Evolutionary conservation across 2,113 vertebrate species (phyloP).

Genomic region (Symphodus melops): DNA sequence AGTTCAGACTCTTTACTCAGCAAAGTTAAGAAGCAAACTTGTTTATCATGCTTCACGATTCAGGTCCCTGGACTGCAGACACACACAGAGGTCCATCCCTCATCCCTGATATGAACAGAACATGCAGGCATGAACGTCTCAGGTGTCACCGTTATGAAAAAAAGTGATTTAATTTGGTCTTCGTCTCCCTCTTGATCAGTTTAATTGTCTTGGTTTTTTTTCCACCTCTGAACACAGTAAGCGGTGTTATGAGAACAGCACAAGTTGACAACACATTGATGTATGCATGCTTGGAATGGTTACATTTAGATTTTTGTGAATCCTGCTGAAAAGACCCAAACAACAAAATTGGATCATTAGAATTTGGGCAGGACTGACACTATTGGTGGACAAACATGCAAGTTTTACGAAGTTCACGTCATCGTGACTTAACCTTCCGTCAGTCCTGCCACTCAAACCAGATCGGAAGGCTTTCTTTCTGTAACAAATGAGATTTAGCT

Average conservation of each 20-base stretch:
- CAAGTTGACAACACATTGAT: constrained; percentile 42
- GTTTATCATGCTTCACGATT: constrained; percentile 14
- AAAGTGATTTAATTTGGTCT: constrained; percentile 48
- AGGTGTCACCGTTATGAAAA: constrained; percentile 11
- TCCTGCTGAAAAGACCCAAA: constrained; percentile 35
- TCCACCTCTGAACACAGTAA: constrained; percentile 34
- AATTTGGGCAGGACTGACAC: constrained; percentile 28
- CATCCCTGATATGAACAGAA: constrained; percentile 37
- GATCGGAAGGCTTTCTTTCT: neutral
- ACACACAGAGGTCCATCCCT: neutral
- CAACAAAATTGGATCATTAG: constrained; percentile 6
- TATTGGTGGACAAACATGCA: constrained; percentile 47
- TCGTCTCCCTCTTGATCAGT: constrained; percentile 5
- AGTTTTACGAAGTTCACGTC: constrained; percentile 13
- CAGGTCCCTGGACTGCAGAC: neutral
- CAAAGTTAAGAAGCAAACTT: constrained; percentile 9
- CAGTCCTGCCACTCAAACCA: constrained; percentile 14
- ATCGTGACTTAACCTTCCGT: neutral
- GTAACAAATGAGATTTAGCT: neutral
- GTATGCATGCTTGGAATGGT: constrained; percentile 74
- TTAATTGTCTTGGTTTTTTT: constrained; percentile 29
- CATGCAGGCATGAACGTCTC: constrained; percentile 8
- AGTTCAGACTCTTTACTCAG: neutral
- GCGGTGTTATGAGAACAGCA: constrained; percentile 50
- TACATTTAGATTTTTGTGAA: constrained; percentile 23